phyloP scores from a whole-genome alignment of 2,888 invertebrate genomes.

The Zhengitettix transpicula region DNA sequence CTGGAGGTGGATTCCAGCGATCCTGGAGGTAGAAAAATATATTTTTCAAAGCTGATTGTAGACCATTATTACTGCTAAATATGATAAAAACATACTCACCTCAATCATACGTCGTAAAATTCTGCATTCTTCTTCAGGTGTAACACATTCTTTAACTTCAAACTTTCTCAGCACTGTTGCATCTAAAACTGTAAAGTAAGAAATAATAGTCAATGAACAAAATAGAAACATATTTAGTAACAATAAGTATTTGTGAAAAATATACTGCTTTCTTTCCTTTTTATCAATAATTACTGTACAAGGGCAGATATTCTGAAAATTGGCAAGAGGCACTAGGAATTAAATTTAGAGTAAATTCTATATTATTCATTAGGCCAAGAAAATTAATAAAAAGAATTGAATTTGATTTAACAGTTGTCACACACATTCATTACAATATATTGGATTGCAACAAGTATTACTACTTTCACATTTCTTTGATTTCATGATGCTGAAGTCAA shows the following conservation, averaged over 20 bases:
- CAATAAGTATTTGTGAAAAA: neutral
- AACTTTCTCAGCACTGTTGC: slow-evolving; percentile 22
- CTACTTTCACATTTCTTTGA: too few species aligned
- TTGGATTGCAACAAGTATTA: too few species aligned
- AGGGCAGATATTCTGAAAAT: too few species aligned
- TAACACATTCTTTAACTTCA: slow-evolving; percentile 11
- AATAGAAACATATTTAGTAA: neutral
- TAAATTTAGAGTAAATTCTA: too few species aligned
- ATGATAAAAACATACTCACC: slow-evolving; percentile 8
- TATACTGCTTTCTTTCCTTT: neutral
- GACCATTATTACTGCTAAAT: neutral
- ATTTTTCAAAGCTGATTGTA: neutral
- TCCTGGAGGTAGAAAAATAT: slow-evolving; percentile 10
- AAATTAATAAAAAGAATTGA: too few species aligned
- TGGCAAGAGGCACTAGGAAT: too few species aligned
- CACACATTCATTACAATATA: too few species aligned
- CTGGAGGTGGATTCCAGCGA: slow-evolving; percentile 19
- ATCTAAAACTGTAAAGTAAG: slow-evolving; percentile 27
- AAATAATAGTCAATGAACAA: slow-evolving; percentile 2
- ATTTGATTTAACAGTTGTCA: too few species aligned
- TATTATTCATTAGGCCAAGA: too few species aligned
- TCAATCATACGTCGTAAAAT: slow-evolving; percentile 16
- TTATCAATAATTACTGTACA: too few species aligned
- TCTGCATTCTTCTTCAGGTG: slow-evolving; percentile 19
- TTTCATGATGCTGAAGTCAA: too few species aligned